Evolutionary conservation across 2,888 invertebrate species (phyloP).

Genomic region (Cosmorhoe ocellata): DNA sequence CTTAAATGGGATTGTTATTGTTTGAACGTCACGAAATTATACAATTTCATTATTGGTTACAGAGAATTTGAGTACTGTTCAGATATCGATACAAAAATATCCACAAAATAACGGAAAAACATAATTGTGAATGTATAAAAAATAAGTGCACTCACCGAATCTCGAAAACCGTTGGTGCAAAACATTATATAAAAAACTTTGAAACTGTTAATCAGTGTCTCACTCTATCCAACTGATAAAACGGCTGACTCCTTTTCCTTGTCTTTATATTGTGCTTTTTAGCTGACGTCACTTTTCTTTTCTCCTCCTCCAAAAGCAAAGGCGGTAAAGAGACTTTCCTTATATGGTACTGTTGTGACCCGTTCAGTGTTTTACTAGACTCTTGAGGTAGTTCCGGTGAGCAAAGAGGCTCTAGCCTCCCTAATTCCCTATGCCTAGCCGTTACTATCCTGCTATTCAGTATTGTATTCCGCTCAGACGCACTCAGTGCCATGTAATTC

Average conservation of each 20-base stretch:
- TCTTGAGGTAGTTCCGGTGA: slow-evolving; percentile 60
- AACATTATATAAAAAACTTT: slow-evolving; percentile 1
- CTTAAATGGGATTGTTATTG: too few species aligned
- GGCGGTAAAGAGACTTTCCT: slow-evolving; percentile 77
- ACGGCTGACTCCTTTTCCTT: slow-evolving; percentile 41
- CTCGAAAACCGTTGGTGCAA: slow-evolving; percentile 18
- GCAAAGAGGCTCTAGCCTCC: slow-evolving; percentile 62
- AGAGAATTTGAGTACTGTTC: too few species aligned
- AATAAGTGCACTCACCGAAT: slow-evolving; percentile 25
- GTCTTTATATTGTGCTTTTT: slow-evolving; percentile 55
- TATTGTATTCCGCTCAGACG: slow-evolving; percentile 57
- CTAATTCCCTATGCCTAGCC: slow-evolving; percentile 64
- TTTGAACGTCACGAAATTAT: too few species aligned
- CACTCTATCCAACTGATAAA: slow-evolving; percentile 50
- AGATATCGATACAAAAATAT: too few species aligned
- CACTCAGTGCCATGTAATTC: slow-evolving; percentile 58
- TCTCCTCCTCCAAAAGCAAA: slow-evolving; percentile 69
- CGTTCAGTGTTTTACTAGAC: slow-evolving; percentile 49
- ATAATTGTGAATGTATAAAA: too few species aligned
- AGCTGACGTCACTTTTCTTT: slow-evolving; percentile 60
- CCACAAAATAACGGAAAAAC: too few species aligned
- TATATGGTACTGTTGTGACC: slow-evolving; percentile 52
- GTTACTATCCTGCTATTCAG: slow-evolving; percentile 63
- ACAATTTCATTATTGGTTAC: too few species aligned
- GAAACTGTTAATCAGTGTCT: slow-evolving; percentile 32